A percentile compares a stretch with the other conserved stretches of the same genome.
Conservation (phyloP, 1,140 invertebrate genomes). For the Asbolus verrucosus region DNA sequence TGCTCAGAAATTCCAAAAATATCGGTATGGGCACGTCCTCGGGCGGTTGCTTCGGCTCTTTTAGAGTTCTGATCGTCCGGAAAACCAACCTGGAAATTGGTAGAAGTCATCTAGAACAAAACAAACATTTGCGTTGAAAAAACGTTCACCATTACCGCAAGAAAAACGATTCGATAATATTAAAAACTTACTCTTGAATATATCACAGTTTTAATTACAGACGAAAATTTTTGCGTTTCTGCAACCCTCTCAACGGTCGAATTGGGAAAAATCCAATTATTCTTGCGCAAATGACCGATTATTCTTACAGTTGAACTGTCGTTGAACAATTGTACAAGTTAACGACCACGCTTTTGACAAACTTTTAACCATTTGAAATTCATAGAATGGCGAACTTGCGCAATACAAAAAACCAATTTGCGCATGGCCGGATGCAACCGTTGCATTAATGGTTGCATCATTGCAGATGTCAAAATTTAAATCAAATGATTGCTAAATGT, state of each 20-base stretch:
- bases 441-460: not conserved
- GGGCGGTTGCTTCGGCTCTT: conserved; percentile 54
- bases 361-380: conserved; percentile 39
- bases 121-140: no score
- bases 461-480: no score
- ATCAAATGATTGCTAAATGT: no score
- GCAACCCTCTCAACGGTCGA: no score
- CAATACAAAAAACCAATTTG: not conserved
- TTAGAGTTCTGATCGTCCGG: conserved; percentile 55
- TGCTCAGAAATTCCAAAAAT: conserved; percentile 55
- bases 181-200: not conserved
- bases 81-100: conserved; percentile 55
- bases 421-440: not conserved
- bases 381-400: conserved; percentile 32
- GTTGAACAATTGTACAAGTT: conserved; percentile 1
- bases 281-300: no score
- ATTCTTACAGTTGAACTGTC: not conserved
- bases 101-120: conserved; percentile 55
- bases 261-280: no score
- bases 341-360: conserved; percentile 35
- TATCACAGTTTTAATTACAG: not conserved
- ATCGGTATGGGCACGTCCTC: conserved; percentile 58
- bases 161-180: no score
- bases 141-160: not conserved
- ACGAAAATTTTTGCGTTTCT: no score